A percentile compares a stretch with the other conserved stretches of the same genome.
These are phyloP conservation scores for Trichechus manatus DNA, from an alignment of 2,113 vertebrate species.

Conservation along the genomic window DNA sequence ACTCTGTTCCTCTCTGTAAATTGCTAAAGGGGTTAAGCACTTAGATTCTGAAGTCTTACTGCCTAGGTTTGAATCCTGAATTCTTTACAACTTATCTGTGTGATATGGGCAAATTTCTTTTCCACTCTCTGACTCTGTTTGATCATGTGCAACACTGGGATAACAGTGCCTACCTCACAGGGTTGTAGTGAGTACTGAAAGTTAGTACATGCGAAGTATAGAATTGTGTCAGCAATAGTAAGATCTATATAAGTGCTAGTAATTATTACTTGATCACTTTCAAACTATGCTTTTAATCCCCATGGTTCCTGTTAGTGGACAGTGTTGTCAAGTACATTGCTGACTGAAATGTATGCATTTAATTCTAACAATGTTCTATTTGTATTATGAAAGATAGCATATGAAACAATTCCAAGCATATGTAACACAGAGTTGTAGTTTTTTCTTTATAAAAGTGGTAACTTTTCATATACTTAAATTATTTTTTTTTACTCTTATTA, in stretches of 20 bases:
- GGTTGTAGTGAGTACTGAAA: background rate
- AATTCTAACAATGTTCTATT: conserved; percentile 16
- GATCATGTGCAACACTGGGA: background rate
- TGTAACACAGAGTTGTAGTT: background rate
- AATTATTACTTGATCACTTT: background rate
- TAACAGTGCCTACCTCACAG: background rate
- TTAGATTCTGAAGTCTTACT: background rate
- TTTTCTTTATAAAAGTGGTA: conserved; percentile 39
- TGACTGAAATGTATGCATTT: conserved; percentile 12
- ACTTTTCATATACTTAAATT: background rate
- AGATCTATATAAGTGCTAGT: background rate
- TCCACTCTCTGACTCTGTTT: background rate
- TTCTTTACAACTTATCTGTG: background rate
- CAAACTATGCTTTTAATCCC: background rate
- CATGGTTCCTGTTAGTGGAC: background rate
- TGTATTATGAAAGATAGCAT: background rate
- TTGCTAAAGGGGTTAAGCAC: background rate
- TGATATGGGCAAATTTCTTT: background rate
- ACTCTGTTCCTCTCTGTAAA: background rate
- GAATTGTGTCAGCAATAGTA: background rate
- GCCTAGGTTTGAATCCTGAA: background rate
- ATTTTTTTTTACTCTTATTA: background rate
- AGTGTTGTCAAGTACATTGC: background rate
- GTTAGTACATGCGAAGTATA: background rate
- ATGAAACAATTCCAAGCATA: conserved; percentile 11